Percentiles rank a stretch among this genome's conserved stretches.
Evolutionary conservation across 2,888 invertebrate species (phyloP).

Genomic region (Melanophora roralis): DNA sequence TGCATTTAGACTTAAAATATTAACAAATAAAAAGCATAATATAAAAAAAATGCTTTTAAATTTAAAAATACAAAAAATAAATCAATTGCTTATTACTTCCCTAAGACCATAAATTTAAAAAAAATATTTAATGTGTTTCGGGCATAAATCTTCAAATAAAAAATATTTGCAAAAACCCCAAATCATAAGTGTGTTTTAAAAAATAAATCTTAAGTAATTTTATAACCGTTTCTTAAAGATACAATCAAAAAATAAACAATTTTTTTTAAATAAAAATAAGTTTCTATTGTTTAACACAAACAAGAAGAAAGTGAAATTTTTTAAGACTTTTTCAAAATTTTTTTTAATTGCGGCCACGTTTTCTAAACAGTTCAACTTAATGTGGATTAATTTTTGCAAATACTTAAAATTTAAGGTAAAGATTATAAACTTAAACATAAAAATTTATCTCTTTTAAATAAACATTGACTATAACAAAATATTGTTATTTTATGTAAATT

Average conservation of each 20-base stretch:
- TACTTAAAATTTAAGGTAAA: constrained; percentile 57
- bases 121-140: neutral
- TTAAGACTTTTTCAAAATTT: neutral
- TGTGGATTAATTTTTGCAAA: constrained; percentile 61
- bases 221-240: neutral
- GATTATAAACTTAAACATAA: neutral
- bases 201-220: constrained; percentile 34
- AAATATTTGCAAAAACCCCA: neutral
- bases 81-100: neutral
- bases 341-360: constrained; percentile 14
- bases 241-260: constrained; percentile 24
- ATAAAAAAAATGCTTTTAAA: neutral
- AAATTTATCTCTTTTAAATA: constrained; percentile 20
- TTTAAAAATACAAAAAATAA: neutral
- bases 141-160: neutral
- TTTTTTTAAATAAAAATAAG: constrained; percentile 13
- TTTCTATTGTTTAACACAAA: constrained; percentile 18
- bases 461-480: neutral
- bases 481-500: neutral
- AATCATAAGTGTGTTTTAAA: constrained; percentile 8
- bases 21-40: neutral
- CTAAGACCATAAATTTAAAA: neutral
- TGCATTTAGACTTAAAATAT: constrained; percentile 10
- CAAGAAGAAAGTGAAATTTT: constrained; percentile 51
- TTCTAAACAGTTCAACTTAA: constrained; percentile 43